phyloP scores from a whole-genome alignment of 2,113 vertebrate species.

The Turdus rufiventris region DNA sequence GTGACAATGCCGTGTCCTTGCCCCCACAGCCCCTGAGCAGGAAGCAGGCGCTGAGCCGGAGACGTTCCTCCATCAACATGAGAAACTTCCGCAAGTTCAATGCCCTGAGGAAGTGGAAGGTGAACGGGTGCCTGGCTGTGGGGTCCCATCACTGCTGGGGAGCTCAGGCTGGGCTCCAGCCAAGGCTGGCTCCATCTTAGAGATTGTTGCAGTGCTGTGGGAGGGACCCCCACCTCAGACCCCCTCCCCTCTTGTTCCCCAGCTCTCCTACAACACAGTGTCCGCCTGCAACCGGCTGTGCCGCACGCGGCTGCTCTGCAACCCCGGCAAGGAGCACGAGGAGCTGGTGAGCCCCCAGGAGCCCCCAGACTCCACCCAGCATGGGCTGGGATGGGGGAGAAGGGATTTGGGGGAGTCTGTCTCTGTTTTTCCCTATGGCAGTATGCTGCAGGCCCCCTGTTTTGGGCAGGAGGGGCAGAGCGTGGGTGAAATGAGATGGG shows the following conservation, averaged over 20 bases:
- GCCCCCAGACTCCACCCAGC: not conserved
- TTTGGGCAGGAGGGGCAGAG: not conserved
- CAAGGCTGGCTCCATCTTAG: not conserved
- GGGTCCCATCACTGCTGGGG: not conserved
- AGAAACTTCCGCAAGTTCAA: constrained; percentile 81
- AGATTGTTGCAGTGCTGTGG: accelerated
- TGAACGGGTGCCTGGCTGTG: not conserved
- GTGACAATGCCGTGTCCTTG: accelerated
- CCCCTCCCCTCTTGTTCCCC: not conserved
- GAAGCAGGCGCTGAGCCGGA: constrained; percentile 67
- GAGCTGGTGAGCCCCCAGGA: not conserved
- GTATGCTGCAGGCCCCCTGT: not conserved
- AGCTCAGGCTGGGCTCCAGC: not conserved
- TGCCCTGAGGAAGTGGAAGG: constrained; percentile 79
- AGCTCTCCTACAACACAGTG: not conserved
- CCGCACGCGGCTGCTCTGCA: not conserved
- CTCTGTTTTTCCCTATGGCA: not conserved
- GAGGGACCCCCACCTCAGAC: not conserved
- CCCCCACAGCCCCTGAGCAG: constrained; percentile 67
- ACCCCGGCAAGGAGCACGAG: not conserved
- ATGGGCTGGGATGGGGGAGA: not conserved
- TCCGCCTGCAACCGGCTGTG: not conserved
- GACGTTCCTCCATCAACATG: constrained; percentile 82
- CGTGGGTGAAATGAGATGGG: not conserved
- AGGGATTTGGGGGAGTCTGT: too few species aligned